phyloP scores from a whole-genome alignment of 2,113 vertebrate genomes.

The Alectura lathami region DNA sequence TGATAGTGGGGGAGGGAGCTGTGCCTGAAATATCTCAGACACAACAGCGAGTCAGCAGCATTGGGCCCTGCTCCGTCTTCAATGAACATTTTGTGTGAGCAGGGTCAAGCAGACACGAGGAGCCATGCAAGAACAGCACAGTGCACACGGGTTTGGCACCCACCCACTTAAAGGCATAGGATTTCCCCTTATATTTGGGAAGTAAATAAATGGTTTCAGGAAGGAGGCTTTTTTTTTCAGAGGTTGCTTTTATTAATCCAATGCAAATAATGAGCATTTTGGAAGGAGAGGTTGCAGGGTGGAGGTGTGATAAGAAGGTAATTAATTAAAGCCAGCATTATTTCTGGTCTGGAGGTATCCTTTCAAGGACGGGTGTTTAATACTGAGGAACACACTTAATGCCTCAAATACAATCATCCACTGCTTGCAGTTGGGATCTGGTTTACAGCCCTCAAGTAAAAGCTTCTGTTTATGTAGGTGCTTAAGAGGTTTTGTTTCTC shows the following conservation, averaged over 20 bases:
- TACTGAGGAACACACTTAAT: not conserved
- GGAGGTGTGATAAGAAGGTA: not conserved
- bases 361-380: slow-evolving; percentile 43
- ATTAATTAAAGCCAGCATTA: not conserved
- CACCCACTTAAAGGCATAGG: not conserved
- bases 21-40: slow-evolving; percentile 45
- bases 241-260: not conserved
- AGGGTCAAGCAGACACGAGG: not conserved
- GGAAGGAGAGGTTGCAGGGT: not conserved
- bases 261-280: not conserved
- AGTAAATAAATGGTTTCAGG: not conserved
- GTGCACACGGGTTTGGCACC: not conserved
- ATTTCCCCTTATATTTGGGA: not conserved
- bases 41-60: not conserved
- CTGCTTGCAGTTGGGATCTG: not conserved
- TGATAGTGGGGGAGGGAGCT: not conserved
- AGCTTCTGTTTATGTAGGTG: not conserved
- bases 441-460: slow-evolving; percentile 7
- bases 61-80: not conserved
- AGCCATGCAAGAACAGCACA: not conserved
- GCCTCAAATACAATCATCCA: slow-evolving; percentile 1
- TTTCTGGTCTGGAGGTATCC: not conserved
- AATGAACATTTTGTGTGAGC: slow-evolving; percentile 28
- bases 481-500: not conserved
- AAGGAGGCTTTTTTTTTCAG: not conserved